Base-by-base conservation (phyloP, 2,113 vertebrate genomes). In the Ia io region DNA sequence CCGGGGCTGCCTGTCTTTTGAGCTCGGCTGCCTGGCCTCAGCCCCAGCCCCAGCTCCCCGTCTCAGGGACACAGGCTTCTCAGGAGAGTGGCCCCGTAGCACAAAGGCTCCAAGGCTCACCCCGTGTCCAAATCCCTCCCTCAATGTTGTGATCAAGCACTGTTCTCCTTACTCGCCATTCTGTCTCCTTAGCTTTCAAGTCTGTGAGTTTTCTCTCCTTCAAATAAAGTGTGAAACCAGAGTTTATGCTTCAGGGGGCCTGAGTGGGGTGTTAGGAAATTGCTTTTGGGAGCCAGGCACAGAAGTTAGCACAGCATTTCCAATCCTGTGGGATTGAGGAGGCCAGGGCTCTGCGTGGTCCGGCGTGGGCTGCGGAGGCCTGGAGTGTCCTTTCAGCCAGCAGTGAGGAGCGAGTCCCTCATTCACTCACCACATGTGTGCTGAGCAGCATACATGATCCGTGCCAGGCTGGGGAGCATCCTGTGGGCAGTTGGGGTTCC, bases 361-460 rank as follows among this genome's bases (percentile, higher is more conserved):
- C 49, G 6, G 9, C 2, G 0, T 5, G 74, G 22, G 1, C 49
- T 22, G 6, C 13, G 49, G 28, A 47, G 77, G 18, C 1, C 61
- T 77, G 13, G 3, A 23, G 42, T 1, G 13, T 17, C 3, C 2
- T 76, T 51, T 12, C 37, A 88, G 76, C 20, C 12, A 7, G 37
- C 35, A 12, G 0, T 0, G 14, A 84, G 73, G 47, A 35, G 13
- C 44, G 53, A 2, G 3, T 12, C 18, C 11, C 0, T 25, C n/a
- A 25, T 14, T 11, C 5, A 2, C 0, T 59, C 42, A 23, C 47
- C 23, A 11, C 7, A 0, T 11, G 32, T 3, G 17, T 9, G 4
- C 53, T 23, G 6, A 92, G 67, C 69, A 59, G 47, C 13, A 6
- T 0, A 11, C 11, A 1, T 0, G 9, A 8, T 16, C n/a, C 0